Conservation (phyloP, 2,888 invertebrate genomes). For the Eristalis tenax region DNA sequence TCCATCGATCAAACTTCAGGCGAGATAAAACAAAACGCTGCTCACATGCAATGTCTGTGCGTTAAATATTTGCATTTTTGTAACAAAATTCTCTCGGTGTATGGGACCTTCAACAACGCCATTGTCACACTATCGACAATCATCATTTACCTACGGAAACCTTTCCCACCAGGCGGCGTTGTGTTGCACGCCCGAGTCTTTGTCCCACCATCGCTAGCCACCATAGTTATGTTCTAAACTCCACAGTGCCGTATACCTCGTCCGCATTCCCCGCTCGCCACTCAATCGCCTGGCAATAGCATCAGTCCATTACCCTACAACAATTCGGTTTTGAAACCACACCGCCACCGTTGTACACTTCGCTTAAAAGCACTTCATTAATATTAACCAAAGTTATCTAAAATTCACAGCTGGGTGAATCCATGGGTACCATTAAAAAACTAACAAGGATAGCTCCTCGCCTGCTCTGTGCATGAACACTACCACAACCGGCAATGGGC, state of each 20-base stretch:
- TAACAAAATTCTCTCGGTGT: slow-evolving; percentile 43
- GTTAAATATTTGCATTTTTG: not conserved
- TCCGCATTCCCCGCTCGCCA: not conserved
- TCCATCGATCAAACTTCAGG: not conserved
- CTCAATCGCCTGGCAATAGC: slow-evolving; percentile 32
- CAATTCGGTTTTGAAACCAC: slow-evolving; percentile 68
- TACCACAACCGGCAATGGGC: slow-evolving; percentile 68
- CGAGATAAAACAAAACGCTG: not conserved
- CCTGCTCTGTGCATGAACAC: slow-evolving; percentile 40
- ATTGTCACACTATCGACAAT: slow-evolving; percentile 51
- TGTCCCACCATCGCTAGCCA: slow-evolving; percentile 14
- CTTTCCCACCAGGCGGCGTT: not conserved
- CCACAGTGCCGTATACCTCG: slow-evolving; percentile 27
- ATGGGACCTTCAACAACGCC: slow-evolving; percentile 10
- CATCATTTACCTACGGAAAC: slow-evolving; percentile 41
- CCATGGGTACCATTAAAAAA: slow-evolving; percentile 59
- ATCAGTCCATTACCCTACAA: slow-evolving; percentile 69
- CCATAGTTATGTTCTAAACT: slow-evolving; percentile 34
- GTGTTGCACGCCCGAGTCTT: not conserved
- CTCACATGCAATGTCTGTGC: not conserved
- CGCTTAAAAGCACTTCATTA: slow-evolving; percentile 73
- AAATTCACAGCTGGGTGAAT: slow-evolving; percentile 74
- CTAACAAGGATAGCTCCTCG: slow-evolving; percentile 51
- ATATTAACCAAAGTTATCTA: slow-evolving; percentile 74
- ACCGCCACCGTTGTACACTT: slow-evolving; percentile 67